Evolutionary conservation across 2,113 vertebrate genomes (phyloP), one percentile per base, ranked within the genome.

Genomic region (Ranitomeya imitator): DNA sequence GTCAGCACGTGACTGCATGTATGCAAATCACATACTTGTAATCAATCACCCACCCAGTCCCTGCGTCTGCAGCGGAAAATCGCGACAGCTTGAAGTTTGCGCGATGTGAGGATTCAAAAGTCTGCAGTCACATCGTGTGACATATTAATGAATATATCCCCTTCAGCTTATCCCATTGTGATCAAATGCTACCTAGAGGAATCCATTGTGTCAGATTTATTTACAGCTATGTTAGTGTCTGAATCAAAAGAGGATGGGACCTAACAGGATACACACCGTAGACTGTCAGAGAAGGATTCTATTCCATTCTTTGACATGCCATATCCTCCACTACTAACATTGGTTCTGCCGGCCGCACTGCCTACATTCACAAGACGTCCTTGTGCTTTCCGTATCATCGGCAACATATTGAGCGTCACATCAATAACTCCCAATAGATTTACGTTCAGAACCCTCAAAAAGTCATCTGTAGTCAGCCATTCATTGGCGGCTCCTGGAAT

Each of bases 381-480:
- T 59, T 55, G 69, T 8, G 83, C 65, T 73, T 74, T 85, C 52
- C 83, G 51, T 19, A 85, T 18, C 18, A 85, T 19, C 15, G 83
- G 69, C 12, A 85, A 21, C 52, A 85, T 15, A 31, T 74, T 85
- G 1, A 85, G 15, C 14, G 83, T 85, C 52, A 85, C 83, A n/a
- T 85, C 83, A 59, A 85, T 69, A 0, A 74, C 10, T 31, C 83
- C 83, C 7, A 85, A 2, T 26, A 85, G 26, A 26, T 85, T 85
- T 19, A 85, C 52, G 18, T 85, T 31, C 19, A 85, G 13, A 54
- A 85, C 13, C 54, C 37, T 73, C 10, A 55, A 6, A 45, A 19
- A 74, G 26, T 85, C 83, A 5, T 85, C 69, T 74, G 54, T 85
- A 31, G n/a, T 85, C 21, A 85, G 23, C 83, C 83, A 85, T 85